Conservation (phyloP, 2,888 invertebrate genomes). For the Folsomia candida region DNA sequence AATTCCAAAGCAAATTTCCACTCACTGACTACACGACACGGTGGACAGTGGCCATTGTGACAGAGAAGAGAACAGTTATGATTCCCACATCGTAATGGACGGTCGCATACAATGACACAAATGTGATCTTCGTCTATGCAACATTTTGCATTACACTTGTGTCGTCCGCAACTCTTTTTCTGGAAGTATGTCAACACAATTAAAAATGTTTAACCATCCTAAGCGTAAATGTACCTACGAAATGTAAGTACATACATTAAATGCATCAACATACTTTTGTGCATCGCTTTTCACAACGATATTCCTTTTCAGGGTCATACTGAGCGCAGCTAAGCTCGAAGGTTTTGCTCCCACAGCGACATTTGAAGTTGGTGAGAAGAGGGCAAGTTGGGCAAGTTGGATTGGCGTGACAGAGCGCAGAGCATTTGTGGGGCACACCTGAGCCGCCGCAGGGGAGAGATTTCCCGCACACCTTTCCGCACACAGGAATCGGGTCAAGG, state of each 20-base stretch:
- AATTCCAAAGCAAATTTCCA: conserved; percentile 51
- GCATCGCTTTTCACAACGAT: conserved; percentile 85
- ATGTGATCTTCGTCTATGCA: conserved; percentile 83
- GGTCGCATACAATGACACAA: conserved; percentile 79
- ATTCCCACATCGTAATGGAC: conserved; percentile 77
- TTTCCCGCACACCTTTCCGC: conserved; percentile 66
- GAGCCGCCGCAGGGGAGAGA: conserved; percentile 68
- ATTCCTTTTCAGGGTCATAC: conserved; percentile 69
- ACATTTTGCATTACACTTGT: conserved; percentile 85
- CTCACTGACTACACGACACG: conserved; percentile 74
- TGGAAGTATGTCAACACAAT: conserved; percentile 51
- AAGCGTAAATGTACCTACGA: neutral
- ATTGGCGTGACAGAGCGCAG: conserved; percentile 66
- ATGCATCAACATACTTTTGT: conserved; percentile 64
- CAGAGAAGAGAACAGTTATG: conserved; percentile 87
- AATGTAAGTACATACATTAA: no score
- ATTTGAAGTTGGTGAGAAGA: conserved; percentile 70
- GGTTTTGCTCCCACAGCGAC: conserved; percentile 82
- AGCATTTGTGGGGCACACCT: conserved; percentile 67
- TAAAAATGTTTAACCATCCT: conserved; percentile 11
- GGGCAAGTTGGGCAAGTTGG: conserved; percentile 72
- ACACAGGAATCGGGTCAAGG: conserved; percentile 77
- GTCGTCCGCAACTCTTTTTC: conserved; percentile 79
- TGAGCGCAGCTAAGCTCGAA: conserved; percentile 75
- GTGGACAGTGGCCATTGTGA: conserved; percentile 79